Percentiles rank a stretch among this genome's conserved stretches.
Evolutionary conservation across 2,797 vertebrate species (phyloP).

Genomic region (Anolis apletophallus): DNA sequence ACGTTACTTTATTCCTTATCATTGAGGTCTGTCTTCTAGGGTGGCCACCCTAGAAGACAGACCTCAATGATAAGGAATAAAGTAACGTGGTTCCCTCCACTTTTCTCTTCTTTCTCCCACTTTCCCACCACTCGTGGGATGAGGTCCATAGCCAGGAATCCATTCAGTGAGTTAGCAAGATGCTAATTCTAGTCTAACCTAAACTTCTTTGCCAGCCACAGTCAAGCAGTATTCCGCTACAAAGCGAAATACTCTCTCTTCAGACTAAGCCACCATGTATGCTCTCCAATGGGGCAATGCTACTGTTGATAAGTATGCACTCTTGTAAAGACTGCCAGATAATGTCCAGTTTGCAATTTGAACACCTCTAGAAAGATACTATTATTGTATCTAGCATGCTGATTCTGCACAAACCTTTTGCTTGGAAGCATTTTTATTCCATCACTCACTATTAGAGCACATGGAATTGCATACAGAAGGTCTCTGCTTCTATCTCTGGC

Average conservation of each 20-base stretch:
- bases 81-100: no score
- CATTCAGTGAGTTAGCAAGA: background rate
- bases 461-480: background rate
- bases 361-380: background rate
- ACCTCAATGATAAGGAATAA: no score
- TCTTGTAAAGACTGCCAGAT: constrained; percentile 3
- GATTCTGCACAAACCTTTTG: background rate
- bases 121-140: no score
- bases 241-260: no score
- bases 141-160: background rate
- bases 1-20: no score
- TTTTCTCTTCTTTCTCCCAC: no score
- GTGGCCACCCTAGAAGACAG: no score
- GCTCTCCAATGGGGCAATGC: background rate
- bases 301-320: no score
- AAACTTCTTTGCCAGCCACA: background rate
- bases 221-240: no score
- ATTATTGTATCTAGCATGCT: background rate
- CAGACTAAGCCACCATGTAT: background rate
- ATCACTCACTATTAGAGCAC: background rate
- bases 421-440: background rate
- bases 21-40: no score
- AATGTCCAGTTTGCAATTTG: background rate
- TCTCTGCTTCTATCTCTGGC: background rate
- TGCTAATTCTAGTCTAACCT: background rate